Conservation (phyloP, 37 sponge, comb jelly and placozoan species). For the Bolinopsis microptera region DNA sequence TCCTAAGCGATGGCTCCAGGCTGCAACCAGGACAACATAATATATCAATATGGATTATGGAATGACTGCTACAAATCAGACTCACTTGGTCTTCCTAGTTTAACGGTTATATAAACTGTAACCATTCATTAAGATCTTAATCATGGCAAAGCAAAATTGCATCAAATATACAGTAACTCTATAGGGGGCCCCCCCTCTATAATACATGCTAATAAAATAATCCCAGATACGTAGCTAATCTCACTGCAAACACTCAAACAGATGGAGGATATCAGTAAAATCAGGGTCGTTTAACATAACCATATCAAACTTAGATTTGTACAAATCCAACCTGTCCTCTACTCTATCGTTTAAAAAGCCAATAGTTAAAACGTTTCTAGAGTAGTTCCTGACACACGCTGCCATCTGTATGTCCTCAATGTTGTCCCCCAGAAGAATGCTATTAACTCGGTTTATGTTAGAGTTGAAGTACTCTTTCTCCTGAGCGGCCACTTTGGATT, state of each 20-base stretch:
- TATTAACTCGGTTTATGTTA: not conserved
- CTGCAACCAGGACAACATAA: no score
- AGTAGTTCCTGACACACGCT: not conserved
- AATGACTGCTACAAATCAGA: no score
- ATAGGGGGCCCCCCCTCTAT: no score
- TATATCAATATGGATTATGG: no score
- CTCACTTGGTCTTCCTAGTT: no score
- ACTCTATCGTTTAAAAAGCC: not conserved
- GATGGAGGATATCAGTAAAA: not conserved
- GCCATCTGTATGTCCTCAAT: conserved; percentile 13
- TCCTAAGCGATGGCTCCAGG: no score
- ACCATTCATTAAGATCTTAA: no score
- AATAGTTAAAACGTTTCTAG: not conserved
- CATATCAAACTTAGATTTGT: not conserved
- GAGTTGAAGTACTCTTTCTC: not conserved
- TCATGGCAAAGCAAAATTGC: no score
- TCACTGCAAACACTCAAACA: not conserved
- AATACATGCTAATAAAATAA: not conserved
- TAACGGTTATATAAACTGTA: no score
- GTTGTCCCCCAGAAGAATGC: not conserved
- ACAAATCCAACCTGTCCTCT: not conserved
- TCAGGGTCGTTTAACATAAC: conserved; percentile 15
- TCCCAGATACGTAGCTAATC: not conserved
- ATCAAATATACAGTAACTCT: no score
- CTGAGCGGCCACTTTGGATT: not conserved